Evolutionary conservation across 2,888 invertebrate genomes (phyloP).

Genomic region (Patella caerulea): DNA sequence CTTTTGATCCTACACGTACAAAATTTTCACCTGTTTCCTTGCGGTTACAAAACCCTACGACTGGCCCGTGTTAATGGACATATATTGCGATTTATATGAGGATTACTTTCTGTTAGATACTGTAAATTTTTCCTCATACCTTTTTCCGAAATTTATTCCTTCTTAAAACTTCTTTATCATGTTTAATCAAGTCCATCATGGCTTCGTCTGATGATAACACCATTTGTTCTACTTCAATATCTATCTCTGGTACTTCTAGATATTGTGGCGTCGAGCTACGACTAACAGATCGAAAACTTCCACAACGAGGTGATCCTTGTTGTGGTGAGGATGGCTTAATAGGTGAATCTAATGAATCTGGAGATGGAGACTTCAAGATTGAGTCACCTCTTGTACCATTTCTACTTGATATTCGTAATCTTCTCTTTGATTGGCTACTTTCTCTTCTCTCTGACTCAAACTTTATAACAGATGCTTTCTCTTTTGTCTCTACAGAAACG

Average conservation of each 20-base stretch:
- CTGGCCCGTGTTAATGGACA: too few species aligned
- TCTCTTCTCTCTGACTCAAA: too few species aligned
- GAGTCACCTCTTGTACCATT: too few species aligned
- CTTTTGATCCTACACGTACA: too few species aligned
- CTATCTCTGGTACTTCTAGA: slow-evolving; percentile 58
- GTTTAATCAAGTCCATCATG: slow-evolving; percentile 65
- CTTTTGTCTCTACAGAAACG: too few species aligned
- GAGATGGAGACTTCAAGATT: not conserved
- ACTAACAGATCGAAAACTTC: slow-evolving; percentile 9
- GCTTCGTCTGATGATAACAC: slow-evolving; percentile 58
- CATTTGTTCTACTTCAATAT: slow-evolving; percentile 54
- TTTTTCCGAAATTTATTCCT: slow-evolving; percentile 37
- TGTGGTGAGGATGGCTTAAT: not conserved
- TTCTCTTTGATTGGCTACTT: too few species aligned
- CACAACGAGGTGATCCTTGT: not conserved
- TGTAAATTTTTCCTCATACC: slow-evolving; percentile 1
- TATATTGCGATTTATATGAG: too few species aligned
- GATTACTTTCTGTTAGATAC: too few species aligned
- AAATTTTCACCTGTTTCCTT: too few species aligned
- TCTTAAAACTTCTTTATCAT: slow-evolving; percentile 57
- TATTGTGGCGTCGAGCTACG: slow-evolving; percentile 37
- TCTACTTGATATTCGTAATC: too few species aligned
- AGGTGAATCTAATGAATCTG: not conserved
- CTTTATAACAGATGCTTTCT: too few species aligned
- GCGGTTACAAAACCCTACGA: too few species aligned